Evolutionary conservation across 2,113 vertebrate genomes (phyloP), one percentile per base, ranked within the genome.

Genomic region (Sarotherodon lohbergeri): DNA sequence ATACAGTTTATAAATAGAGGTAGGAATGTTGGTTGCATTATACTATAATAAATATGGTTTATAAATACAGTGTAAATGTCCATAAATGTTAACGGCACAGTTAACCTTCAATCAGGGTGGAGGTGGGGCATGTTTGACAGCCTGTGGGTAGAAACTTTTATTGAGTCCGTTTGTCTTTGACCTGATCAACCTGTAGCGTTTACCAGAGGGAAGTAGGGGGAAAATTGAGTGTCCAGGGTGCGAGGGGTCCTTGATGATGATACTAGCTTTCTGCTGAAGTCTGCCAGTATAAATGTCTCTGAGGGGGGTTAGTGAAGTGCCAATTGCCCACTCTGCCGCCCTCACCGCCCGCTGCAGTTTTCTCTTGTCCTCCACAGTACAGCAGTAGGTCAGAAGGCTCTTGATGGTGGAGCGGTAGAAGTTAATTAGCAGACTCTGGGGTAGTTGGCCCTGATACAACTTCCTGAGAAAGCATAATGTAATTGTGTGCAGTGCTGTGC

Each of bases 361-460:
- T 19, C 59, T n/a, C 5, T 36, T 11, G 59, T 29, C 17, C 59
- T 63, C 59, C 59, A 36, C 32, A 63, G 32, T 36, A 36, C 59
- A 63, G 4, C 32, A 0, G 32, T 63, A 0, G 1, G 59, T 63
- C 59, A 2, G 59, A 63, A n/a, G 17, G 59, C 59, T n/a, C 0
- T 36, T 9, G 2, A 36, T 36, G 17, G 32, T 36, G 29, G 16
- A 63, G 3, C 1, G 3, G 32, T n/a, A n/a, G 0, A 66, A 36
- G 17, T 1, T 66, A 66, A 36, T 36, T 12, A 36, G 17, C 4
- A 12, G 61, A 12, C n/a, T 12, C 12, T 36, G 61, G n/a, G 61
- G 61, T 36, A 66, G 36, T 32, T 66, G 61, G 32, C 17, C 5
- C 32, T 63, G 17, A 36, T 2, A 9, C 59, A 36, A 1, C 17